Evolutionary conservation across 2,888 invertebrate genomes (phyloP).

Genomic region (Digitonthophagus gazella): DNA sequence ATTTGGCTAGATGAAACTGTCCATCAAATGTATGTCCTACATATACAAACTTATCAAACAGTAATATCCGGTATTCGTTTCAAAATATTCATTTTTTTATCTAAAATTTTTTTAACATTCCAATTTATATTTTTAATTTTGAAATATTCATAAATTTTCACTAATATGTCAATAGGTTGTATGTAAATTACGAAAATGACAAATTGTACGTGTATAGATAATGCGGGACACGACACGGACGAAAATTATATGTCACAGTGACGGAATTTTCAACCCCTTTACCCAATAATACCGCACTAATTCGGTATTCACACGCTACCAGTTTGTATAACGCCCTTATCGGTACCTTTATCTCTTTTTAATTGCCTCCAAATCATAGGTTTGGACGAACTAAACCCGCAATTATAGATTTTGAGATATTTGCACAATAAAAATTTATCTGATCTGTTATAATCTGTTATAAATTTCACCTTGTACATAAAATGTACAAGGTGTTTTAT

Average conservation of each 20-base stretch:
- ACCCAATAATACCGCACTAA: not conserved
- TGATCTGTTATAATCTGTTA: too few species aligned
- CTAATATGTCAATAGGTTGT: too few species aligned
- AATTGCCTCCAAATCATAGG: not conserved
- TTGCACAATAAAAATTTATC: too few species aligned
- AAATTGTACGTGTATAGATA: not conserved
- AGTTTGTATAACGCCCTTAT: not conserved
- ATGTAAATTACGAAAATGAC: not conserved
- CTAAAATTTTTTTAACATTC: not conserved
- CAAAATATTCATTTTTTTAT: not conserved
- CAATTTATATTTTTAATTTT: too few species aligned
- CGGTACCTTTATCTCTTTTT: not conserved
- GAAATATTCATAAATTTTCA: too few species aligned
- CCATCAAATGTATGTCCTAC: not conserved
- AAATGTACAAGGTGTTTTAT: too few species aligned
- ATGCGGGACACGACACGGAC: not conserved
- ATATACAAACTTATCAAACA: too few species aligned
- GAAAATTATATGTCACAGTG: not conserved
- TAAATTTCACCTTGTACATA: too few species aligned
- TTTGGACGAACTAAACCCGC: not conserved
- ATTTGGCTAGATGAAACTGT: not conserved
- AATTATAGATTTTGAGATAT: not conserved
- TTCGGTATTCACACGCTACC: not conserved
- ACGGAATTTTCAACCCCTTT: not conserved
- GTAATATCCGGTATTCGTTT: too few species aligned